Conservation (phyloP, 2,888 invertebrate species). For the Cantharis nigra region DNA sequence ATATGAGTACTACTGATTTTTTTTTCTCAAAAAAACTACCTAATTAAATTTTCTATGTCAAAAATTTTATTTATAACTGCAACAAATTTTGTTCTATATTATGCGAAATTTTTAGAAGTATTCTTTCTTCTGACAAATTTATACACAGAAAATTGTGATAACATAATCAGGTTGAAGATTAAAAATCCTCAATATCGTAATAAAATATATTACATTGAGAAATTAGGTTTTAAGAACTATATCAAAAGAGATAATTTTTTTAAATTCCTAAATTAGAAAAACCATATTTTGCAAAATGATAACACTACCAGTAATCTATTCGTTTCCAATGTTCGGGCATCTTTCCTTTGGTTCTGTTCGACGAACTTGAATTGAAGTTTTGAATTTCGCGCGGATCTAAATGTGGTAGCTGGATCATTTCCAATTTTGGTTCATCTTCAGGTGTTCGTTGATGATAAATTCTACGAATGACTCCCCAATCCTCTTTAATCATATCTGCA, state of each 20-base stretch:
- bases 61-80: neutral
- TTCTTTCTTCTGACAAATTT: no score
- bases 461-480: slow-evolving; percentile 57
- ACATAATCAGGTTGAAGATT: neutral
- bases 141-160: neutral
- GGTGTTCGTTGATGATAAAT: neutral
- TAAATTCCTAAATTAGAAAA: neutral
- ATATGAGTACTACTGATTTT: no score
- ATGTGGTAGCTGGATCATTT: neutral
- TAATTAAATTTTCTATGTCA: neutral
- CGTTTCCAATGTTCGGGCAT: slow-evolving; percentile 28
- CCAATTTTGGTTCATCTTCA: neutral
- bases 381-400: neutral
- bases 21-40: no score
- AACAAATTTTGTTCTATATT: neutral
- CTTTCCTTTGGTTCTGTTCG: slow-evolving; percentile 2
- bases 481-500: slow-evolving; percentile 79
- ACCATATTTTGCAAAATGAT: neutral
- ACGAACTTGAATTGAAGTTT: neutral
- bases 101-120: no score
- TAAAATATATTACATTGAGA: neutral
- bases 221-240: neutral
- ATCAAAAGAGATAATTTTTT: neutral
- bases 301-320: slow-evolving; percentile 35
- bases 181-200: neutral